A percentile compares a stretch with the other conserved stretches of the same genome.
Evolutionary conservation across 2,888 invertebrate genomes (phyloP).

Genomic region (Antheraea yamamai): DNA sequence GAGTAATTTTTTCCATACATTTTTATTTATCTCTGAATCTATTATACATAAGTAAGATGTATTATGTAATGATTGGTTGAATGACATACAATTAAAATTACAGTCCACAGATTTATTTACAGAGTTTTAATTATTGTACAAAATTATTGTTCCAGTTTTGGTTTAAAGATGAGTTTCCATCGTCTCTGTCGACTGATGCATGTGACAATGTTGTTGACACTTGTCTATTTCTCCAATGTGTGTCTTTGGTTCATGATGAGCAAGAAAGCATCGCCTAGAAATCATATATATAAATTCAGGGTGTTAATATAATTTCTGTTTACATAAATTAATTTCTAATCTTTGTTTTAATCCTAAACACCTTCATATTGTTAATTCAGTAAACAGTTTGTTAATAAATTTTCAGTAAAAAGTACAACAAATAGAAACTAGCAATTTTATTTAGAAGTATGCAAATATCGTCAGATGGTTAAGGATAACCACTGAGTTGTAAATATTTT

Average conservation of each 20-base stretch:
- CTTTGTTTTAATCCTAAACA: not conserved
- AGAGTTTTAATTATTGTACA: not conserved
- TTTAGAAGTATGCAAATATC: not conserved
- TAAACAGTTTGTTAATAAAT: no score
- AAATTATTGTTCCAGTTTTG: conserved; percentile 56
- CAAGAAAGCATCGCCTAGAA: conserved; percentile 61
- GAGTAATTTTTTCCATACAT: no score
- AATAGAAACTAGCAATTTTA: not conserved
- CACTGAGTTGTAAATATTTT: not conserved
- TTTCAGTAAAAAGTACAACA: no score
- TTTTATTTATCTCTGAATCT: no score
- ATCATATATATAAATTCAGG: conserved; percentile 60
- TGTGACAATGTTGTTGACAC: conserved; percentile 68
- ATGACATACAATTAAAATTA: not conserved
- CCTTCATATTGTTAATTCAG: not conserved
- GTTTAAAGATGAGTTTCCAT: conserved; percentile 67
- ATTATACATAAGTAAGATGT: no score
- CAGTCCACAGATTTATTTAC: not conserved
- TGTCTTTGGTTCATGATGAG: conserved; percentile 72
- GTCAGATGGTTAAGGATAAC: not conserved
- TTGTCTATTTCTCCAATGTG: conserved; percentile 73
- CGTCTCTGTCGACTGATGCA: conserved; percentile 69
- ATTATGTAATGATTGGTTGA: not conserved
- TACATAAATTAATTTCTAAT: not conserved
- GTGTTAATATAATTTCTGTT: conserved; percentile 45